These are phyloP conservation scores for Rhizoglyphus robini DNA, from an alignment of 1,140 invertebrate genomes.

Conservation along the genomic window DNA sequence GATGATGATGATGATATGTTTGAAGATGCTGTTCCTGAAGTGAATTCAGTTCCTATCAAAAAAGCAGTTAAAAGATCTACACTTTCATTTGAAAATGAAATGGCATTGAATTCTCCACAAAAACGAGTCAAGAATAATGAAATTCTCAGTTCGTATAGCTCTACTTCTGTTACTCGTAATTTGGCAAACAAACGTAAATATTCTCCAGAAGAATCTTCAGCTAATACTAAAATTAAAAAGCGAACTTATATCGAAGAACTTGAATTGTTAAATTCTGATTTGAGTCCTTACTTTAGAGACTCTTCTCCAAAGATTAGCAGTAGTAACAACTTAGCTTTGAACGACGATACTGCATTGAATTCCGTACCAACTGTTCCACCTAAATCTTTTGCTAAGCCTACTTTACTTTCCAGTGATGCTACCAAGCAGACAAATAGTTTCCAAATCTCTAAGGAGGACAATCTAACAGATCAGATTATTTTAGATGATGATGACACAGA, in stretches of 20 bases:
- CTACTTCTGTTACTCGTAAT: neutral
- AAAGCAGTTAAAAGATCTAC: constrained; percentile 6
- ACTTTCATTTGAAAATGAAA: neutral
- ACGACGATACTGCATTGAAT: neutral
- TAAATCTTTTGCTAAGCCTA: neutral
- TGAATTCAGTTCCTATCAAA: neutral
- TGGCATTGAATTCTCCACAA: neutral
- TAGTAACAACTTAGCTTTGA: neutral
- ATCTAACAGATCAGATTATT: neutral
- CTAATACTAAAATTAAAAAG: neutral
- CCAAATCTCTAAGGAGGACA: neutral
- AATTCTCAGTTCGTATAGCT: constrained; percentile 11
- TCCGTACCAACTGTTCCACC: neutral
- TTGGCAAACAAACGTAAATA: neutral
- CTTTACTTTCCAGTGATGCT: too few relatives aligned
- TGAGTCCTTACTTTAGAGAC: neutral
- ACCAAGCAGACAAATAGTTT: too few relatives aligned
- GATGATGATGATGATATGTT: neutral
- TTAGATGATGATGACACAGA: neutral
- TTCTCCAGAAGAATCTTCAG: neutral
- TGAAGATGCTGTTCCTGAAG: neutral
- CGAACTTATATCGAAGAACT: constrained; percentile 6
- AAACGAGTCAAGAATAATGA: constrained; percentile 11
- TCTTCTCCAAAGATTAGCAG: neutral
- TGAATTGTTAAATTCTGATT: neutral